Evolutionary conservation across 2,113 vertebrate species (phyloP).

Genomic region (Vombatus ursinus): DNA sequence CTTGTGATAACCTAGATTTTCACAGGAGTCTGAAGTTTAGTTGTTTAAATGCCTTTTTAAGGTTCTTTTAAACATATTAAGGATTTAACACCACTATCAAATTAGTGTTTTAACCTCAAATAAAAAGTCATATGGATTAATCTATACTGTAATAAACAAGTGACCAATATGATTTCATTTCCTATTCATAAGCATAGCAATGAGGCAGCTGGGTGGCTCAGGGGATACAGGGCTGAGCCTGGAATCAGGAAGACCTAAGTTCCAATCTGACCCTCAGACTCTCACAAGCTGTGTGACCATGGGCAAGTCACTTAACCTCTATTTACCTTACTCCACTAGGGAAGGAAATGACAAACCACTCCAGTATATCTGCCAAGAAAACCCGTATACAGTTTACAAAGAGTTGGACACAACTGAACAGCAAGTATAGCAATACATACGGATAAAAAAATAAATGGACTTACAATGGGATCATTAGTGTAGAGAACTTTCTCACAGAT

Average conservation of each 20-base stretch:
- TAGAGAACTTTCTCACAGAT: not conserved
- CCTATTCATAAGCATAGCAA: conserved; percentile 3
- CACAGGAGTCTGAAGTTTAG: not conserved
- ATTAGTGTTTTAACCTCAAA: conserved; percentile 43
- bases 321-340: not conserved
- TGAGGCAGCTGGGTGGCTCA: not conserved
- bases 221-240: not conserved
- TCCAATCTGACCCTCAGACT: not conserved
- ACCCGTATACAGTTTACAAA: not conserved
- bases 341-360: not conserved
- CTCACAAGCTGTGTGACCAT: not conserved
- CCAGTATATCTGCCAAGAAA: not conserved
- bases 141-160: not conserved
- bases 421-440: not conserved
- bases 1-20: conserved; percentile 29
- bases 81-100: not conserved
- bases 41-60: conserved; percentile 29
- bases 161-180: conserved; percentile 26
- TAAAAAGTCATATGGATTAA: conserved; percentile 47
- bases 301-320: not conserved
- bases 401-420: not conserved
- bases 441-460: not conserved
- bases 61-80: conserved; percentile 45
- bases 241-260: not conserved
- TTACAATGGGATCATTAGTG: not conserved